Evolutionary conservation across 2,888 invertebrate genomes (phyloP), one percentile per base, ranked within the genome.

Genomic region (Leucoptera coffeella): DNA sequence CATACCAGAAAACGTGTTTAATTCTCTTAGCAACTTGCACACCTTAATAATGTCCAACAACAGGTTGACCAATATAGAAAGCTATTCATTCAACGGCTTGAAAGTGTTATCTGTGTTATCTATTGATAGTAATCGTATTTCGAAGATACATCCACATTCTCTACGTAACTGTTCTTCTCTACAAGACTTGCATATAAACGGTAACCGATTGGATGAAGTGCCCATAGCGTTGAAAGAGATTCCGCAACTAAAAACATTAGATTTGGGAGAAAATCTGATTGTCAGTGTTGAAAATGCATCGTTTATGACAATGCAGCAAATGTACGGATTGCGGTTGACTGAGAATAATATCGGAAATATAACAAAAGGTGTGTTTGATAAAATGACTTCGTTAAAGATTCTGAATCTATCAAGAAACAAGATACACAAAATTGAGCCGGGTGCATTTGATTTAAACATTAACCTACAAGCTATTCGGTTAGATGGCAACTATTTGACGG

Each of bases 191-290:
- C 87, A 88, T 58, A 73, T 89, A 37, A 87, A 86, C 56, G 84
- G 84, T 34, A 90, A 90, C 53, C 78, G 84, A 47, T 69, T 90
- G 31, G 74, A 78, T 38, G 75, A 78, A 47, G 82, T 89, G 32
- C 89, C 89, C 29, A 72, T 77, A 36, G 85, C 84, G 23, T 59
- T 88, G 26, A 76, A 75, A 46, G 80, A 80, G 50, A 80, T 88
- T 38, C 82, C 83, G 23, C 77, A 83, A 44, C 58, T 92, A 31
- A 82, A 83, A 54, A 83, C 84, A 12, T 65, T 93, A 33, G 88
- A 90, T 57, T 73, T 93, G 38, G 88, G 87, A 14, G 86, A 88
- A 60, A 93, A 92, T 59, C 78, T 83, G 45, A 85, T 93, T 41
- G 77, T 80, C 27, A 75, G 77, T 38, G 76, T 92, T 40, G 82